Evolutionary conservation across 1,140 invertebrate genomes (phyloP).

Genomic region (Thalassaphorura encarpata): DNA sequence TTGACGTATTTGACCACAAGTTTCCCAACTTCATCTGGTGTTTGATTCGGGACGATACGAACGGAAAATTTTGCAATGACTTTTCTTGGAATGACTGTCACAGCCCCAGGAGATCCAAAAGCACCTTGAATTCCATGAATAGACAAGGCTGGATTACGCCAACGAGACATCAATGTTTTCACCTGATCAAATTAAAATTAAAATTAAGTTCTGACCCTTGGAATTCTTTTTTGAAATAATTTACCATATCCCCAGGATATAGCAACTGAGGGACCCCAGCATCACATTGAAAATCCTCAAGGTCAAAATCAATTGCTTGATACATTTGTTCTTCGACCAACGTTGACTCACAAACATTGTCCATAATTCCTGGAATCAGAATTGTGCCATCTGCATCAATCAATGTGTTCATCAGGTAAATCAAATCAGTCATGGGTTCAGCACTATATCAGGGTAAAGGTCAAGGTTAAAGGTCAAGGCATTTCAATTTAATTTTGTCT

Average conservation of each 20-base stretch:
- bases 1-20: conserved; percentile 62
- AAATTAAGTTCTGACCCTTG: neutral
- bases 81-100: conserved; percentile 91
- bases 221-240: conserved; percentile 1
- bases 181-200: conserved; percentile 1
- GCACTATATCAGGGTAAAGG: conserved; percentile 41
- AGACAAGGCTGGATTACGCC: conserved; percentile 80
- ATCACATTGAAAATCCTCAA: conserved; percentile 61
- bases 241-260: conserved; percentile 63
- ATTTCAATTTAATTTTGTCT: conserved; percentile 33
- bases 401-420: conserved; percentile 70
- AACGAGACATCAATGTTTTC: conserved; percentile 67
- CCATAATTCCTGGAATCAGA: conserved; percentile 63
- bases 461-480: neutral
- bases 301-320: conserved; percentile 79
- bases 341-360: conserved; percentile 65
- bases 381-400: conserved; percentile 77
- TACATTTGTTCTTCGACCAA: conserved; percentile 69
- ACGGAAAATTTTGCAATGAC: conserved; percentile 96
- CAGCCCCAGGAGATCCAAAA: conserved; percentile 42
- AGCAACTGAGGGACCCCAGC: conserved; percentile 60
- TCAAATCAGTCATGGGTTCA: conserved; percentile 80
- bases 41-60: conserved; percentile 84
- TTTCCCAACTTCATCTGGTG: conserved; percentile 61
- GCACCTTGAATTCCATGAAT: conserved; percentile 81